Base-by-base conservation (phyloP, 2,888 invertebrate genomes). In the Orgyia antiqua region DNA sequence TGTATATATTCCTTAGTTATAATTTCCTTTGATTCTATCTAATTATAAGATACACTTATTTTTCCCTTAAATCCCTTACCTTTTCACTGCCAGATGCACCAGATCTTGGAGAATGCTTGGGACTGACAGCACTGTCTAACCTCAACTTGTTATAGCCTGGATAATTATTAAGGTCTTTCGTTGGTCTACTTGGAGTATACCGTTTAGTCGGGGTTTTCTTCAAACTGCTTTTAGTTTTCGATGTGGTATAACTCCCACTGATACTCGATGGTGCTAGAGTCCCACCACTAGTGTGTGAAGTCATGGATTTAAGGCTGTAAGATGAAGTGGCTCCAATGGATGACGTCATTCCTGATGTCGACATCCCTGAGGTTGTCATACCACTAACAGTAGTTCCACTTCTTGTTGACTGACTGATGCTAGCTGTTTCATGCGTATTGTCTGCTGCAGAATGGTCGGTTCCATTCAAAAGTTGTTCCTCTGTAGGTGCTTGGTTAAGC, bases 101-200 rank as follows among this genome's bases (percentile, higher is more conserved):
- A 0, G 70, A 53, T 36, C 74, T 65, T 1, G 86, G 83, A 0
- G 77, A 78, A 45, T 87, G 87, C 31, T 87, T 87, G 1, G 87
- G 87, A 40, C 87, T 87, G 7, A 77, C 61, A 11, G 87, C 87
- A 38, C 87, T 87, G 37, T 87, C 87, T 39, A 87, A 42, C 30
- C 87, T 73, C 42, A 87, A 42, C 34, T 87, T 87, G 44, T 87
- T 87, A 48, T 87, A 87, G 2, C 87, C 86, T 7, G 71, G 74
- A 40, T 70, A 75, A 44, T 58, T 77, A 0, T 71, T 54, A 32
- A 65, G 54, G 36, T 84, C 83, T 36, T 78, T 83, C 10, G 55
- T 56, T 1, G 64, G 47, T 9, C 69, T 63, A 24, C 67, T 68
- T 1, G 82, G 78, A 1, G 75, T 69, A 39, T 80, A 84, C 36